These are phyloP conservation scores for Xenentodon cancila DNA, from an alignment of 2,797 vertebrate genomes.

Conservation along the genomic window DNA sequence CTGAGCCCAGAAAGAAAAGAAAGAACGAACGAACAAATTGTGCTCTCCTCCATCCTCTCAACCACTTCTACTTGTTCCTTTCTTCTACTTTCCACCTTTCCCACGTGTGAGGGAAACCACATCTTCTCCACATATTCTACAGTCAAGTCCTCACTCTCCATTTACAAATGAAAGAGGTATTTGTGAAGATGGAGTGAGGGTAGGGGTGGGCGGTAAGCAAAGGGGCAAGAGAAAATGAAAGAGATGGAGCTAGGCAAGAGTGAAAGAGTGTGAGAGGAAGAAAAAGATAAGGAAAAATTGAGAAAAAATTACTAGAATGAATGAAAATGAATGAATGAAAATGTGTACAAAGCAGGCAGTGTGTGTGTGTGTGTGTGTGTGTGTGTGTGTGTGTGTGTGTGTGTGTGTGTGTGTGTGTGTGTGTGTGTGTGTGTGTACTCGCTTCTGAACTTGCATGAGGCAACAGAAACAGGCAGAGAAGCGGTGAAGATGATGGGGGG, in stretches of 20 bases:
- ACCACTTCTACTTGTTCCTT: slow-evolving; percentile 22
- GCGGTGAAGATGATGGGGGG: slow-evolving; percentile 26
- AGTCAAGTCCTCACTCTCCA: slow-evolving; percentile 63
- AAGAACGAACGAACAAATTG: slow-evolving; percentile 79
- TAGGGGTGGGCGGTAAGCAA: slow-evolving; percentile 48
- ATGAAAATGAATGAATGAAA: slow-evolving; percentile 79
- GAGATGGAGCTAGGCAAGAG: slow-evolving; percentile 74
- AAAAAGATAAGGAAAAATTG: slow-evolving; percentile 79
- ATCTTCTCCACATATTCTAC: slow-evolving; percentile 60
- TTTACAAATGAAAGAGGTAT: slow-evolving; percentile 75
- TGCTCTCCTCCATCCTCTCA: slow-evolving; percentile 50
- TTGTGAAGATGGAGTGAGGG: slow-evolving; percentile 44
- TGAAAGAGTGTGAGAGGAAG: slow-evolving; percentile 69
- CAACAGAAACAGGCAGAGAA: slow-evolving; percentile 60
- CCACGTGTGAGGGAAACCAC: slow-evolving; percentile 70
- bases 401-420: slow-evolving; percentile 31
- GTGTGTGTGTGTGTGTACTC: slow-evolving; percentile 29
- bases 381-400: not conserved
- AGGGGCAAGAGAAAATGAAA: slow-evolving; percentile 72
- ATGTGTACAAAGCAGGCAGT: slow-evolving; percentile 52
- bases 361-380: slow-evolving; percentile 26
- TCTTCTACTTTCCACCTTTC: slow-evolving; percentile 43
- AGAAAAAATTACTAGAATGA: slow-evolving; percentile 75
- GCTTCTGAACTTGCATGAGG: slow-evolving; percentile 51
- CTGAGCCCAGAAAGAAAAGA: slow-evolving; percentile 87